A percentile compares a stretch with the other conserved stretches of the same genome.
Conservation (phyloP, 1,140 invertebrate species). For the Heliconius congener region DNA sequence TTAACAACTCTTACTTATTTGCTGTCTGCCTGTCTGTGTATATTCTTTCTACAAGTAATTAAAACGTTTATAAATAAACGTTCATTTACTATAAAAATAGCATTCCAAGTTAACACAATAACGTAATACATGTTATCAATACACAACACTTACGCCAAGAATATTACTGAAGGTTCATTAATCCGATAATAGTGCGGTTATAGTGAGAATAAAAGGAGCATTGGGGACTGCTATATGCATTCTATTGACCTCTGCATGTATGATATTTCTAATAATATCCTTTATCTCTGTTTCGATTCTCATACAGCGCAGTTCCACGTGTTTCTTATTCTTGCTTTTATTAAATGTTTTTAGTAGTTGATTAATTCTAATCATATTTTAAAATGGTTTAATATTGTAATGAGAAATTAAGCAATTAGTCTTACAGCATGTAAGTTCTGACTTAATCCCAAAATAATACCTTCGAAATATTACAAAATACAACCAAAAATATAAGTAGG, state of each 20-base stretch:
- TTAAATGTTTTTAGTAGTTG: neutral
- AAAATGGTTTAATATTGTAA: neutral
- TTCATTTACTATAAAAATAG: slow-evolving; percentile 27
- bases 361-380: neutral
- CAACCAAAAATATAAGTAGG: neutral
- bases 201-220: slow-evolving; percentile 57
- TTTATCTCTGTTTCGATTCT: slow-evolving; percentile 63
- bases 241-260: slow-evolving; percentile 63
- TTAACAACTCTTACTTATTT: neutral
- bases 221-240: slow-evolving; percentile 56
- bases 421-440: neutral
- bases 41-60: neutral
- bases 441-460: too few species aligned
- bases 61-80: neutral
- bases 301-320: slow-evolving; percentile 18
- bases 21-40: neutral
- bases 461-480: neutral
- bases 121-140: slow-evolving; percentile 45
- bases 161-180: slow-evolving; percentile 60
- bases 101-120: slow-evolving; percentile 35
- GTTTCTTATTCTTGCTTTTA: neutral
- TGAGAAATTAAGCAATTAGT: neutral
- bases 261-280: slow-evolving; percentile 70
- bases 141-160: slow-evolving; percentile 38
- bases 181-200: slow-evolving; percentile 59